phyloP scores from a whole-genome alignment of 2,797 vertebrate species.

The Carcharodon carcharias region DNA sequence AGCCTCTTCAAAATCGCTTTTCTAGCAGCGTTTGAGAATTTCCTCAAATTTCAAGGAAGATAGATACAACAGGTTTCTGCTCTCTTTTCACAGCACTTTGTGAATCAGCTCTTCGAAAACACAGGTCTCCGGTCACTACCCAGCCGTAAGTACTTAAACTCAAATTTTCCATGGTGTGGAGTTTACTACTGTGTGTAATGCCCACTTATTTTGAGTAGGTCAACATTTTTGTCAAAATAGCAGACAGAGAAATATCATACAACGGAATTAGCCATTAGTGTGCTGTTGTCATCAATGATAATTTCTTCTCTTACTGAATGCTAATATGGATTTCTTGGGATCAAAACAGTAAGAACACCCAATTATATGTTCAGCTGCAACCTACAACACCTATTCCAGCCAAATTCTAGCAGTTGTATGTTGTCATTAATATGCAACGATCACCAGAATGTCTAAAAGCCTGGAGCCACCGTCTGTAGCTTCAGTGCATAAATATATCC shows the following conservation, averaged over 20 bases:
- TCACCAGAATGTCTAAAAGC: not conserved
- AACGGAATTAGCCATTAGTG: not conserved
- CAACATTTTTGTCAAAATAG: not conserved
- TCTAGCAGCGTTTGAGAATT: not conserved
- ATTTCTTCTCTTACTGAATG: not conserved
- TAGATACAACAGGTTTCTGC: not conserved
- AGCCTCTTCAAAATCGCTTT: not conserved
- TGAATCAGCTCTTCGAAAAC: not conserved
- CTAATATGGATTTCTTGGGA: not conserved
- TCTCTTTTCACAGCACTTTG: not conserved
- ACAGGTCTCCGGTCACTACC: not conserved
- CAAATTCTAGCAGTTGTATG: not conserved
- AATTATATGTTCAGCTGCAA: not conserved
- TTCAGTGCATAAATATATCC: slow-evolving; percentile 8
- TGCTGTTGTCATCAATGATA: not conserved
- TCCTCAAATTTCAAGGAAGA: not conserved
- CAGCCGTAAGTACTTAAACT: not conserved
- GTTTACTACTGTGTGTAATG: not conserved
- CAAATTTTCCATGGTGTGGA: not conserved
- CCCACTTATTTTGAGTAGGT: not conserved
- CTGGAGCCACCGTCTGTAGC: not conserved
- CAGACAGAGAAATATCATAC: not conserved
- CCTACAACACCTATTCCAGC: slow-evolving; percentile 11
- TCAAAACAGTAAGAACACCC: not conserved
- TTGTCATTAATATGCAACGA: not conserved